Evolutionary conservation across 1,140 invertebrate genomes (phyloP), one percentile per base, ranked within the genome.

Genomic region (Pogonomyrmex barbatus): DNA sequence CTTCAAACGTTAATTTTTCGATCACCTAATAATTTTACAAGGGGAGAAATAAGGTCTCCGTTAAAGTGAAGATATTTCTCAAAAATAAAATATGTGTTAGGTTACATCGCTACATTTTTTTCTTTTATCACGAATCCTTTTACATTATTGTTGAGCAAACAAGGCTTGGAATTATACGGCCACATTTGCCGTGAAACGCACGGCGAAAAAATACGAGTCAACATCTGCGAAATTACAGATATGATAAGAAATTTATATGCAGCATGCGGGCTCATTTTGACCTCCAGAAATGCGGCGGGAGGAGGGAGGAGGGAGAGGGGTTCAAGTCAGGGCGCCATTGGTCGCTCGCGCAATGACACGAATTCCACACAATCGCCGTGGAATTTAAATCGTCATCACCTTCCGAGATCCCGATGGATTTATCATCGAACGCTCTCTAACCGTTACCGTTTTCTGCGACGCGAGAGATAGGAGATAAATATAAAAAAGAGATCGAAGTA

Each of bases 211-310:
- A 81, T n/a, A 70, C 52, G 52, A 56, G 24, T 56, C 63, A 33
- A 56, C 50, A 42, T 39, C 39, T 14, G 14, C 39, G 24, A 56
- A 81, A 79, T 79, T 81, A 36, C 65, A 81, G 39, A 65, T 70
- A 58, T 81, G 77, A 79, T 81, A 56, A 81, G 65, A 56, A 70
- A 81, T 70, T 70, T 70, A 81, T 81, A 56, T 70, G 50, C 78
- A 56, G 52, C 65, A 58, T 56, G 65, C 36, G 65, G 65, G 78
- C 39, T 81, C 39, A 81, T 81, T 81, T 81, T 45, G 77, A 70
- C 65, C 52, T 50, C 9, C 65, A 36, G 71, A 81, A 58, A 50
- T 10, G 39, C 45, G 10, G 33, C 45, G 17, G 30, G 10, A 24
- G 24, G 24, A 0, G 24, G 24, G 24, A 24, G n/a, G n/a, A n/a